These are phyloP conservation scores for Eristalis tenax DNA, from an alignment of 2,888 invertebrate species.

Conservation along the genomic window DNA sequence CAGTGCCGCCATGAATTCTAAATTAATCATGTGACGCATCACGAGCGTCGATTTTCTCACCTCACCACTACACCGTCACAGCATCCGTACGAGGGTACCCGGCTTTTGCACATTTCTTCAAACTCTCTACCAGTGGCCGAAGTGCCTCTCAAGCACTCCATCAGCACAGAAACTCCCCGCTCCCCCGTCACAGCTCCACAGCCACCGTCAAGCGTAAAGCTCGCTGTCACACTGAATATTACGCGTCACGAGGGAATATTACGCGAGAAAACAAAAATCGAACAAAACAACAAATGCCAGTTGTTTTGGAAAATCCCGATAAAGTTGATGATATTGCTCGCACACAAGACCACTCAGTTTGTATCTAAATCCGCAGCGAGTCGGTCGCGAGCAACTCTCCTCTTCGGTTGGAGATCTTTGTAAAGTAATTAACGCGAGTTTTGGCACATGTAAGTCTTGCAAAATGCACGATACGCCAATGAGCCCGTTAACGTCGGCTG, in stretches of 20 bases:
- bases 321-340: slow-evolving; percentile 53
- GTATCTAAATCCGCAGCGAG: slow-evolving; percentile 51
- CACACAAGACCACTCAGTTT: slow-evolving; percentile 52
- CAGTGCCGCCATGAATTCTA: not conserved
- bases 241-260: slow-evolving; percentile 14
- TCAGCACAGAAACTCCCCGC: not conserved
- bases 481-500: slow-evolving; percentile 74
- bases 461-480: slow-evolving; percentile 73
- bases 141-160: not conserved
- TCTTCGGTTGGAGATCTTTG: not conserved
- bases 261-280: not conserved
- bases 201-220: slow-evolving; percentile 9
- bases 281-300: slow-evolving; percentile 26
- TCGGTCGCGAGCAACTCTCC: slow-evolving; percentile 33
- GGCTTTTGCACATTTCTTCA: not conserved
- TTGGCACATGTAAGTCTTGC: not conserved
- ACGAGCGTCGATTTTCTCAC: not conserved
- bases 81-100: not conserved
- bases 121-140: not conserved
- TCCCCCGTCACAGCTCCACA: not conserved
- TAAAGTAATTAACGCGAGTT: slow-evolving; percentile 12
- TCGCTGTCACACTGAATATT: slow-evolving; percentile 35
- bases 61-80: not conserved
- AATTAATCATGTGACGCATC: not conserved
- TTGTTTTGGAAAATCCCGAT: slow-evolving; percentile 63